Base-by-base conservation (phyloP, 2,113 vertebrate genomes). In the Tautogolabrus adspersus region DNA sequence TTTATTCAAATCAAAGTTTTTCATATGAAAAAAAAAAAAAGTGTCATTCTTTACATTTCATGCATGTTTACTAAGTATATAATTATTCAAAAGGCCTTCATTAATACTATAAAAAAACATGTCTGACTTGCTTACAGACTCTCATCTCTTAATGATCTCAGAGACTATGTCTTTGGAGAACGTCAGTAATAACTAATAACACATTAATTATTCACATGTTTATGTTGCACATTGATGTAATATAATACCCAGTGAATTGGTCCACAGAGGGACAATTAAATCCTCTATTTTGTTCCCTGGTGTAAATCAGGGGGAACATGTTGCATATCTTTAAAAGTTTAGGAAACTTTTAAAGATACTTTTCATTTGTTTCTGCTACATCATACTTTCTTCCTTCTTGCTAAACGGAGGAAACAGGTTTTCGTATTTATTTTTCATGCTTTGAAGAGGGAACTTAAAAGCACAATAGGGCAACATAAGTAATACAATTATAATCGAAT, bases 131-230 rank as follows among this genome's bases (percentile, higher is more conserved):
- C 83, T 86, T 79, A 74, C 62, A 52, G 0, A 54, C 18, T 70
- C 11, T 2, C 10, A 49, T 74, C 30, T 42, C 67, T 65, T 66
- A 76, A 75, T 49, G 37, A 77, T 12, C 69, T 80, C 60, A 46
- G 37, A 37, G 54, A 74, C 0, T 15, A 56, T 22, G 8, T 81
- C 76, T 72, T 75, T 22, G 8, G 83, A 78, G 85, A 66, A 73
- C 55, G 22, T 79, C 70, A 87, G 77, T 84, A 79, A 77, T 1
- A 10, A n/a, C 12, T 84, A 81, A 77, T 2, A 10, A 22, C 12
- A 74, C 55, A 89, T 90, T 75, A 87, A 88, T 88, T 83, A 88
- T 89, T 89, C 76, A 89, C 12, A 26, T 79, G 69, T 81, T 75
- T 67, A 52, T 26, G 59, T 49, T 68, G 52, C 57, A 63, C 42